Percentiles rank a stretch among this genome's conserved stretches.
Conservation (phyloP, 2,113 vertebrate species). For the Agelaius tricolor region DNA sequence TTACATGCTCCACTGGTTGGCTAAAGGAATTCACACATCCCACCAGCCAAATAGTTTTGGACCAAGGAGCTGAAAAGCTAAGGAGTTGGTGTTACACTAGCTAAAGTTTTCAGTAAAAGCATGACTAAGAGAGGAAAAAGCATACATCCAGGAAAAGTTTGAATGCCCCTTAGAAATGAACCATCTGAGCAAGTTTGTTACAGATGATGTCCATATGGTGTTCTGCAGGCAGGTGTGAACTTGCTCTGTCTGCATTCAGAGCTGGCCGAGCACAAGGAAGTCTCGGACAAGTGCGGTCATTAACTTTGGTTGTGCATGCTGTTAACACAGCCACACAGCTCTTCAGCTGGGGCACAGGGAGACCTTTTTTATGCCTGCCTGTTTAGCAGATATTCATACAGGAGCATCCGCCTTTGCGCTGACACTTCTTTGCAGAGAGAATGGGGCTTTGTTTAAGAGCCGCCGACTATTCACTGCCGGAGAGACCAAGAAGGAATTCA, state of each 20-base stretch:
- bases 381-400: slow-evolving; percentile 17
- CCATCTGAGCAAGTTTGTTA: slow-evolving; percentile 37
- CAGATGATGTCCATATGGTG: slow-evolving; percentile 55
- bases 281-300: slow-evolving; percentile 43
- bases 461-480: background rate
- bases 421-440: slow-evolving; percentile 16
- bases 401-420: background rate
- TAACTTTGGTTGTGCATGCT: background rate
- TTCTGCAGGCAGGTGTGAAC: slow-evolving; percentile 57
- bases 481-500: slow-evolving; percentile 48
- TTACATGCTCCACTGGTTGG: slow-evolving; percentile 61
- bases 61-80: slow-evolving; percentile 43
- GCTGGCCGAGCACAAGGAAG: slow-evolving; percentile 18
- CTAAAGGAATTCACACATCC: slow-evolving; percentile 62
- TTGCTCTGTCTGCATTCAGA: slow-evolving; percentile 51
- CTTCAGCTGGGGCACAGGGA: background rate
- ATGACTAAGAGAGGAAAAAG: slow-evolving; percentile 40
- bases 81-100: background rate
- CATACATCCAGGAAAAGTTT: slow-evolving; percentile 1
- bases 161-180: slow-evolving; percentile 31
- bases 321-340: slow-evolving; percentile 13
- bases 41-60: slow-evolving; percentile 60
- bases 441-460: slow-evolving; percentile 38
- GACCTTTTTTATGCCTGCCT: slow-evolving; percentile 17
- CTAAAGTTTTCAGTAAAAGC: slow-evolving; percentile 40